A percentile compares a stretch with the other conserved stretches of the same genome.
phyloP scores from a whole-genome alignment of 2,888 invertebrate species.

The Saturnia pavonia region DNA sequence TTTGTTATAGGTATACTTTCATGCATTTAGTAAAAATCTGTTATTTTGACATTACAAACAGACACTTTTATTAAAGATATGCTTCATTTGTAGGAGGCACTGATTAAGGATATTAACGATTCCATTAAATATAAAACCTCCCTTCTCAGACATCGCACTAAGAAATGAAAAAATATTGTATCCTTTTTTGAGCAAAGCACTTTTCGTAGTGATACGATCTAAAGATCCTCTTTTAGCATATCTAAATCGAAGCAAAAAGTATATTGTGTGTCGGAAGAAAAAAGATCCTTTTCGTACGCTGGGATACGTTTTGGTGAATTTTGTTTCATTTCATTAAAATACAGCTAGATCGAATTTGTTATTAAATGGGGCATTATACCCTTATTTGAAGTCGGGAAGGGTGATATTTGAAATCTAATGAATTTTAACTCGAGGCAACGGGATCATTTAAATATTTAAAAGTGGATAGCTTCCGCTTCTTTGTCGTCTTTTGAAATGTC shows the following conservation, averaged over 20 bases:
- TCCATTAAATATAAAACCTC: neutral
- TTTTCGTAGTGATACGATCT: constrained; percentile 1
- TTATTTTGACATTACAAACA: too few species aligned
- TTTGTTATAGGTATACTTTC: too few species aligned
- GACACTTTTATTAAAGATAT: too few species aligned
- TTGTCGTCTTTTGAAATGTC: constrained; percentile 28
- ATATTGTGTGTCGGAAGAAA: constrained; percentile 13
- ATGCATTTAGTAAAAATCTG: too few species aligned
- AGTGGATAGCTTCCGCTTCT: constrained; percentile 55
- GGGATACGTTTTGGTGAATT: constrained; percentile 10
- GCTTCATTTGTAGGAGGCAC: neutral
- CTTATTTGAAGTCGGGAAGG: constrained; percentile 58
- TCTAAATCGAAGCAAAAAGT: constrained; percentile 15
- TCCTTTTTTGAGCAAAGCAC: constrained; percentile 2
- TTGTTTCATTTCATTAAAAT: constrained; percentile 49
- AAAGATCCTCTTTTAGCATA: constrained; percentile 10
- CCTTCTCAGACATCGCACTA: neutral
- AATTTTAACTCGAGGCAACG: constrained; percentile 69
- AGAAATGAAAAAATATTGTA: neutral
- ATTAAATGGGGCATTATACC: constrained; percentile 76
- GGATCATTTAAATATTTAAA: constrained; percentile 67
- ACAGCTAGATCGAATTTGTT: constrained; percentile 73
- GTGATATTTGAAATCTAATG: constrained; percentile 68
- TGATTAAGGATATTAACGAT: neutral
- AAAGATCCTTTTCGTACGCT: neutral